Evolutionary conservation across 2,113 vertebrate species (phyloP).

Genomic region (Pelobates fuscus): DNA sequence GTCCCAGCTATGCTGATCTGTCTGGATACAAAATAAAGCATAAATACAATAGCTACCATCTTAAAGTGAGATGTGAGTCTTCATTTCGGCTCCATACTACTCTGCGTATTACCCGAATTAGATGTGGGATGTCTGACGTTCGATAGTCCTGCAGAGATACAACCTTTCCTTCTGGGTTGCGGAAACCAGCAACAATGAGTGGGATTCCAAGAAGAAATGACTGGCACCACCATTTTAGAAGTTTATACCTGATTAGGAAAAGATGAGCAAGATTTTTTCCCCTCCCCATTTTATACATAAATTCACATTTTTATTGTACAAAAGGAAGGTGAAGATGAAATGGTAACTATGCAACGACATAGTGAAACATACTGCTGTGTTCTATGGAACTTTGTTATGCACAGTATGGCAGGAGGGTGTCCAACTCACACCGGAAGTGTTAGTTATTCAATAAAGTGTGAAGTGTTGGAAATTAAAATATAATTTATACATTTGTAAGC

Average conservation of each 20-base stretch:
- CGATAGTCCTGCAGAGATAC: conserved; percentile 70
- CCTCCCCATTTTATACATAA: no score
- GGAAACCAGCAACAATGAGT: conserved; percentile 82
- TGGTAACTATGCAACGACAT: not conserved
- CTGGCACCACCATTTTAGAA: conserved; percentile 94
- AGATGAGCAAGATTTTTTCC: no score
- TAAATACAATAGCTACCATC: not conserved
- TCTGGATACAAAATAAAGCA: conserved; percentile 58
- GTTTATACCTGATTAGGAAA: conserved; percentile 75
- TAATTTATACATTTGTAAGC: no score
- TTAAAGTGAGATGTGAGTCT: not conserved
- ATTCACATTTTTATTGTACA: no score
- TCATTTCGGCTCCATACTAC: not conserved
- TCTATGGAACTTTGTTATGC: no score
- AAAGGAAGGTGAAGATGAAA: no score
- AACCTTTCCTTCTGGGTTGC: conserved; percentile 76
- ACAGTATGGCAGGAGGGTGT: no score
- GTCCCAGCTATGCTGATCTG: conserved; percentile 83
- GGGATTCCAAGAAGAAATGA: conserved; percentile 87
- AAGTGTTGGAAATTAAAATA: no score
- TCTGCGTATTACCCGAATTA: conserved; percentile 23
- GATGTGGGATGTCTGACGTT: conserved; percentile 26
- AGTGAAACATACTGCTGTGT: no score
- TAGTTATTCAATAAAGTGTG: no score
- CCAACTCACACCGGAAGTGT: no score